Evolutionary conservation across 2,797 vertebrate species (phyloP).

Genomic region (Carapus acus): DNA sequence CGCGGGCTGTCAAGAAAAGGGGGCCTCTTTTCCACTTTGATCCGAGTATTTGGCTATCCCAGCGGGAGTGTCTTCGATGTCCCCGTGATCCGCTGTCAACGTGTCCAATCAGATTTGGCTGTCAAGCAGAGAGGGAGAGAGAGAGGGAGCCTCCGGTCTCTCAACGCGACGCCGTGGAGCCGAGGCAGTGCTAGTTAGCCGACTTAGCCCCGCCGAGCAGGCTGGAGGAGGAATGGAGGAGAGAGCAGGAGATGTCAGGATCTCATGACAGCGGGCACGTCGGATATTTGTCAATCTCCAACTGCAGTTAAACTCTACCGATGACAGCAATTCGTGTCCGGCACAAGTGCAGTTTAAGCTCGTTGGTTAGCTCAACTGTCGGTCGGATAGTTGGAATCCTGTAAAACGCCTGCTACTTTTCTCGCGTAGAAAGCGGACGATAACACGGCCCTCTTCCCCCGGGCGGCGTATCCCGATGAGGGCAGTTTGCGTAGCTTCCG

Average conservation of each 20-base stretch:
- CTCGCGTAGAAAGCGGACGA: constrained; percentile 41
- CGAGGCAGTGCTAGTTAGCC: constrained; percentile 52
- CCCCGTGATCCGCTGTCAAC: constrained; percentile 41
- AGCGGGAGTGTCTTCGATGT: constrained; percentile 31
- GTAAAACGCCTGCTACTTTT: constrained; percentile 59
- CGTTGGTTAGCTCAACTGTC: constrained; percentile 53
- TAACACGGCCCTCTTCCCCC: constrained; percentile 23
- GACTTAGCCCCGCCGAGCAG: constrained; percentile 55
- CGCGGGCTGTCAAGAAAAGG: constrained; percentile 26
- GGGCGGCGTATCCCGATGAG: constrained; percentile 6
- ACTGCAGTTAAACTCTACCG: constrained; percentile 3
- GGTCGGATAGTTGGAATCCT: constrained; percentile 57
- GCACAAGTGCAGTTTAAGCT: constrained; percentile 32
- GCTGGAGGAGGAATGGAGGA: constrained; percentile 24
- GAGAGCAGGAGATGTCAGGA: constrained; percentile 57
- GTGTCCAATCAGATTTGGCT: constrained; percentile 41
- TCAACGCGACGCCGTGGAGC: constrained; percentile 39
- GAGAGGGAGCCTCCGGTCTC: constrained; percentile 15
- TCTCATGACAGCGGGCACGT: constrained; percentile 52
- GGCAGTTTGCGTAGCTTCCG: constrained; percentile 11
- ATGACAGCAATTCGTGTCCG: constrained; percentile 30
- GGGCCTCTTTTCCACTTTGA: constrained; percentile 22
- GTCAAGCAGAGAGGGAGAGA: constrained; percentile 44
- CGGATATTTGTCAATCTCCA: constrained; percentile 33
- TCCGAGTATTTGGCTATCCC: constrained; percentile 27